phyloP scores from a whole-genome alignment of 2,888 invertebrate genomes.

The Anoplius nigerrimus region DNA sequence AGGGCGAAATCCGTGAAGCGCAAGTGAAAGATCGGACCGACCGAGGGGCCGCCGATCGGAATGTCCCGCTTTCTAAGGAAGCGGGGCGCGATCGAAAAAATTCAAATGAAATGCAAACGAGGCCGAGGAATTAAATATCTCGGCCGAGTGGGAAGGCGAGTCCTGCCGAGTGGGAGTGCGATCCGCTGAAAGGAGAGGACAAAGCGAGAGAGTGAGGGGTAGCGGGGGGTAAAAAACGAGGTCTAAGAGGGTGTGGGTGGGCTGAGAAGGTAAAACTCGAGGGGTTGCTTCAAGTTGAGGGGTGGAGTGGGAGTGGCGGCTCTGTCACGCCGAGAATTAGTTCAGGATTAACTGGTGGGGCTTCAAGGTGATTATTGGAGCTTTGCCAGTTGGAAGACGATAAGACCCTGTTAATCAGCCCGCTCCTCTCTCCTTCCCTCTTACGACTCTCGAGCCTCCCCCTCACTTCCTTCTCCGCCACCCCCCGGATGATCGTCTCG shows the following conservation, averaged over 20 bases:
- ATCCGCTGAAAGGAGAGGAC: slow-evolving; percentile 9
- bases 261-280: slow-evolving; percentile 34
- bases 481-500: not conserved
- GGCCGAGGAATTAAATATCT: slow-evolving; percentile 50
- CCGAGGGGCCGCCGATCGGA: not conserved
- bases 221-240: slow-evolving; percentile 9
- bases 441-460: not conserved
- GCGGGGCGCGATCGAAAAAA: slow-evolving; percentile 48
- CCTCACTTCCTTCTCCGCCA: not conserved
- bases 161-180: not conserved
- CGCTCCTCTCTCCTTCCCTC: not conserved
- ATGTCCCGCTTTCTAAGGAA: slow-evolving; percentile 16
- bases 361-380: slow-evolving; percentile 71
- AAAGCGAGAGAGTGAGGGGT: not conserved
- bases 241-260: slow-evolving; percentile 14
- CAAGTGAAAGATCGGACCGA: not conserved
- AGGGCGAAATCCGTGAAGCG: too few species aligned
- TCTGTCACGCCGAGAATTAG: slow-evolving; percentile 68
- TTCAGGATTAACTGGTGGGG: slow-evolving; percentile 69
- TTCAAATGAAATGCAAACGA: slow-evolving; percentile 56
- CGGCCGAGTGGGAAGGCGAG: slow-evolving; percentile 7
- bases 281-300: slow-evolving; percentile 7
- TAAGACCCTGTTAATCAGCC: slow-evolving; percentile 69
- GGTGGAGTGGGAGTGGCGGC: slow-evolving; percentile 46
- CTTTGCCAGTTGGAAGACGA: slow-evolving; percentile 70